Evolutionary conservation across 2,888 invertebrate genomes (phyloP), one percentile per base, ranked within the genome.

Genomic region (Gerosis bhagava): DNA sequence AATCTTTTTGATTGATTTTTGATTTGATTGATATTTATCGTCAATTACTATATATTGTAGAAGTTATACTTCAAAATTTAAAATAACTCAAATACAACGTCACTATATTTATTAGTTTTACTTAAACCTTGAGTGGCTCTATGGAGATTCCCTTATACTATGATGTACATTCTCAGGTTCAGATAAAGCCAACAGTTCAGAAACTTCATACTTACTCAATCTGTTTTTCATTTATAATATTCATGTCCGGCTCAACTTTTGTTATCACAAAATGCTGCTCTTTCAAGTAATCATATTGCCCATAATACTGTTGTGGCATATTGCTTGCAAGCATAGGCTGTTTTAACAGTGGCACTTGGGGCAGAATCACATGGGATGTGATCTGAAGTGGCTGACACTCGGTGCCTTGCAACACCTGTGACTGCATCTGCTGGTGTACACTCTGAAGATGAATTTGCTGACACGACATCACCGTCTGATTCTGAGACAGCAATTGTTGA

Each of bases 381-480:
- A 83, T 79, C 51, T 82, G 82, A 12, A 83, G 53, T 1, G 77
- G 69, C 28, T 78, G 76, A 0, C 67, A 70, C 53, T 80, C 64
- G 1, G 82, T 80, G 0, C 74, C 60, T 44, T 79, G 83, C 8
- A 83, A 25, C 1, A 61, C 51, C 36, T 64, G 65, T 0, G 62
- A 51, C 29, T 60, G 62, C 32, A 63, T 59, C 35, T 59, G 59
- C 11, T 70, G 60, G 24, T 71, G 62, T 10, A 76, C 59, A 34
- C 62, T 70, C 50, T 79, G 80, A 25, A 83, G 51, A 21, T 82
- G 77, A 2, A 68, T 60, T 56, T 80, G 83, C 50, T 79, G 79
- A 49, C 81, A 83, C 0, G 83, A 79, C 79, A 86, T 75, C 0
- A 84, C 73, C 17, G 83, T 70, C 49, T 80, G 77, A 49, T 77